These are phyloP conservation scores for Pelosia muscerda DNA, from an alignment of 2,888 invertebrate genomes.

Conservation along the genomic window DNA sequence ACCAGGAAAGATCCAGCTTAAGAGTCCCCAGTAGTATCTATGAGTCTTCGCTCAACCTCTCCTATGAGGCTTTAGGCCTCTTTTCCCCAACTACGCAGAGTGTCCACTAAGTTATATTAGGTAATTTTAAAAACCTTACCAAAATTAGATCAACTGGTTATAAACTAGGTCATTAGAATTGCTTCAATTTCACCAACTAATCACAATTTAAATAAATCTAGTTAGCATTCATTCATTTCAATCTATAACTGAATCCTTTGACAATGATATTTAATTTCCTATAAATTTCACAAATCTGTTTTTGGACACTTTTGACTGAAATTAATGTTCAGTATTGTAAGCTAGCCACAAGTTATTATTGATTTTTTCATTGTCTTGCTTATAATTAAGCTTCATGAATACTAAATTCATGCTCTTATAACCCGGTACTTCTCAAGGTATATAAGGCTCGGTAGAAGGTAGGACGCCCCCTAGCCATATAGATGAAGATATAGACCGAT, in stretches of 20 bases:
- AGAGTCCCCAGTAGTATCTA: too few species aligned
- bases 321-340: not conserved
- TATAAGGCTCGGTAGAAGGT: too few species aligned
- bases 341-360: constrained; percentile 2
- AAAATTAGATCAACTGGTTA: not conserved
- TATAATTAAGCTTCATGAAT: not conserved
- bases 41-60: too few species aligned
- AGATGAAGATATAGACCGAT: too few species aligned
- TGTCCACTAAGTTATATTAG: too few species aligned
- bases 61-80: too few species aligned
- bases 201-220: not conserved
- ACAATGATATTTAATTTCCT: not conserved
- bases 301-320: constrained; percentile 4
- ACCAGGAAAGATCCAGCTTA: too few species aligned
- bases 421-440: too few species aligned
- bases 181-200: not conserved
- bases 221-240: constrained; percentile 1
- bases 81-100: too few species aligned
- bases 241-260: constrained; percentile 9
- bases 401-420: not conserved
- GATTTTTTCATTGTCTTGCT: not conserved
- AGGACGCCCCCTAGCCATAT: too few species aligned
- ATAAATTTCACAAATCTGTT: not conserved
- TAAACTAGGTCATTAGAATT: not conserved
- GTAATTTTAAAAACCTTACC: too few species aligned